Evolutionary conservation across 1,140 invertebrate species (phyloP).

Genomic region (Leptonema lineaticorne): DNA sequence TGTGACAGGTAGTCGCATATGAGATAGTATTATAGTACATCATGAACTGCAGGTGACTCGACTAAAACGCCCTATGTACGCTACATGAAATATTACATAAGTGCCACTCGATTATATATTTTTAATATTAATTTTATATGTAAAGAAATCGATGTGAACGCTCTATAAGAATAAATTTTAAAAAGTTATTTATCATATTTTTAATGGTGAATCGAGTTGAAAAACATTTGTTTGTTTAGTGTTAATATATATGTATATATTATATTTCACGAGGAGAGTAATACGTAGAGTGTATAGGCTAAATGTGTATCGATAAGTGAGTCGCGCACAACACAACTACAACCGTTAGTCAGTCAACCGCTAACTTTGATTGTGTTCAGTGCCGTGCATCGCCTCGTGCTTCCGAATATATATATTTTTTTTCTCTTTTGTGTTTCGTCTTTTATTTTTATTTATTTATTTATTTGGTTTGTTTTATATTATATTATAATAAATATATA

Average conservation of each 20-base stretch:
- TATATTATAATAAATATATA: no score
- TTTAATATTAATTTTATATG: background rate
- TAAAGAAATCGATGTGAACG: background rate
- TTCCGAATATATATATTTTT: background rate
- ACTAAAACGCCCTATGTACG: background rate
- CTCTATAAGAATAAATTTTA: background rate
- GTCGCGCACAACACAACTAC: constrained; percentile 11
- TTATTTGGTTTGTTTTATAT: no score
- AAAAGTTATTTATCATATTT: no score
- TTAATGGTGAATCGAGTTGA: no score
- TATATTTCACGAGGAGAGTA: background rate
- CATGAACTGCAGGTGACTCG: constrained; percentile 1
- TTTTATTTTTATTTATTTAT: no score
- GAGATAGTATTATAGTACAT: background rate
- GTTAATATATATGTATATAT: background rate
- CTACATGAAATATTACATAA: background rate
- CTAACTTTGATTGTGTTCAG: background rate
- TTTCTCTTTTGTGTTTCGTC: no score
- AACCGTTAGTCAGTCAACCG: constrained; percentile 28
- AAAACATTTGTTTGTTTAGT: background rate
- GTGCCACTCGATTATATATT: no score
- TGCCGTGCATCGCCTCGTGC: constrained; percentile 2
- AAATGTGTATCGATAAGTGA: background rate
- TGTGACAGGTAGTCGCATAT: constrained; percentile 6
- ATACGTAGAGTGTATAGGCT: background rate